These are phyloP conservation scores for Zaprionus gabonicus DNA, from an alignment of 1,140 invertebrate genomes.

Conservation along the genomic window DNA sequence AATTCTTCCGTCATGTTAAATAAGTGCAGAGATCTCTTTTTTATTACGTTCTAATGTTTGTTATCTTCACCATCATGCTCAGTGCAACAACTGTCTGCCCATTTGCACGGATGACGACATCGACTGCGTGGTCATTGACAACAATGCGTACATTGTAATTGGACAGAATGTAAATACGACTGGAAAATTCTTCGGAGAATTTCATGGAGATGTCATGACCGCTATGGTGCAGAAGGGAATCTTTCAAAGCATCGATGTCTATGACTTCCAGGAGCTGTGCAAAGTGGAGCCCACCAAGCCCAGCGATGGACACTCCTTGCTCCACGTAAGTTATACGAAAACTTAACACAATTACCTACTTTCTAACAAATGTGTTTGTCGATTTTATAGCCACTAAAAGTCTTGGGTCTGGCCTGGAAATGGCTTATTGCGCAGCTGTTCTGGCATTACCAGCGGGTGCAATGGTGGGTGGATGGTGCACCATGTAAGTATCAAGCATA, in stretches of 20 bases:
- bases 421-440: constrained; percentile 72
- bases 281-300: constrained; percentile 49
- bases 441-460: constrained; percentile 68
- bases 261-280: constrained; percentile 95
- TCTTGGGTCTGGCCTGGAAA: constrained; percentile 69
- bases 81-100: constrained; percentile 85
- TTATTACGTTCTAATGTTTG: background rate
- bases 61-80: background rate
- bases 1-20: no score
- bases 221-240: constrained; percentile 90
- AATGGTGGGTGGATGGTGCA: constrained; percentile 80
- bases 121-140: constrained; percentile 94
- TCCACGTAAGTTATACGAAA: constrained; percentile 60
- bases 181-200: constrained; percentile 93
- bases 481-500: constrained; percentile 69
- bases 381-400: constrained; percentile 56
- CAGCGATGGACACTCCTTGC: constrained; percentile 57
- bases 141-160: constrained; percentile 94
- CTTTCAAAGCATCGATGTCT: constrained; percentile 91
- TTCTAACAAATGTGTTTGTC: background rate
- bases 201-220: constrained; percentile 92
- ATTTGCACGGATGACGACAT: constrained; percentile 87
- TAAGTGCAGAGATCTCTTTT: background rate
- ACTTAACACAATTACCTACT: background rate
- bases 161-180: constrained; percentile 89